These are phyloP conservation scores for Buteo buteo DNA, from an alignment of 2,113 vertebrate genomes.

Conservation along the genomic window DNA sequence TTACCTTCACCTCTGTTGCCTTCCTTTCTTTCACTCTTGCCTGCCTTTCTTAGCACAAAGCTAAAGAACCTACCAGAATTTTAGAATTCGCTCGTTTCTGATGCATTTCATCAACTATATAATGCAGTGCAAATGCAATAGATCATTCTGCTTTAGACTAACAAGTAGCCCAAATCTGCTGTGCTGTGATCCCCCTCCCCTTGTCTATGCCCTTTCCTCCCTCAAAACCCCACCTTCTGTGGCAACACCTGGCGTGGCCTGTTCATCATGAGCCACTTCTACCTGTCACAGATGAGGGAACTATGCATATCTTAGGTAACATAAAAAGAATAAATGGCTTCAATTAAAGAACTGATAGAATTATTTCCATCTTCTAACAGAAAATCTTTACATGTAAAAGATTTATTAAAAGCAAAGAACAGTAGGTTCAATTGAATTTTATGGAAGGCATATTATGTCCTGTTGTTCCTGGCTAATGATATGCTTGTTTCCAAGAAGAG, in stretches of 20 bases:
- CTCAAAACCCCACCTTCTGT: neutral
- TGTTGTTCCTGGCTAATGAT: neutral
- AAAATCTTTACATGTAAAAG: neutral
- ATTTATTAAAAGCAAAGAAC: neutral
- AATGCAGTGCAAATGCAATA: neutral
- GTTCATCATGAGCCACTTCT: neutral
- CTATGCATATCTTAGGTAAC: neutral
- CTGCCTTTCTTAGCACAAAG: neutral
- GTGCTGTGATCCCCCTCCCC: accelerated
- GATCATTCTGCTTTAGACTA: neutral
- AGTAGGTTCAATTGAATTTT: neutral
- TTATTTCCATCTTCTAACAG: neutral
- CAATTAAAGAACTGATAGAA: neutral
- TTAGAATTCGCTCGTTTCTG: neutral
- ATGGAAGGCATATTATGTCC: neutral
- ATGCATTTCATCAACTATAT: neutral
- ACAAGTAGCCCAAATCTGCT: neutral
- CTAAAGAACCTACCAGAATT: neutral
- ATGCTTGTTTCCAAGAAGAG: neutral
- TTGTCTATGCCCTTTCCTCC: too few relatives aligned
- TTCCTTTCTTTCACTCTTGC: neutral
- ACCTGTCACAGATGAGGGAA: neutral
- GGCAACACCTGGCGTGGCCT: neutral
- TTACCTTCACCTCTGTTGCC: neutral
- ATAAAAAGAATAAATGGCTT: neutral